These are phyloP conservation scores for Allygus modestus DNA, from an alignment of 2,888 invertebrate genomes.

Conservation along the genomic window DNA sequence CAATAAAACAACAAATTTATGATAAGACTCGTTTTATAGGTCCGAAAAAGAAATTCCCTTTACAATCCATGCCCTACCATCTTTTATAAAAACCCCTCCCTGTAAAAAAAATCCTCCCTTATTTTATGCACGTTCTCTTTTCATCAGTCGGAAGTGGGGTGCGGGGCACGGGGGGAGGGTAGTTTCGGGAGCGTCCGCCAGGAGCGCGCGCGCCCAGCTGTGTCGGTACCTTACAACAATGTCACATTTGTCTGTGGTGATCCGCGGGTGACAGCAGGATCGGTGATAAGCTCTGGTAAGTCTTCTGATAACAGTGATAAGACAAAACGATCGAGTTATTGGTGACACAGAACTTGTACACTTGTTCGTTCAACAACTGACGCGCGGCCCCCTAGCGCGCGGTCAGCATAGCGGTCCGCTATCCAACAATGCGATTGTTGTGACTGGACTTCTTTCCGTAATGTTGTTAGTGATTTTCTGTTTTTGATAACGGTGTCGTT, in stretches of 20 bases:
- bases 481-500: background rate
- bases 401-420: background rate
- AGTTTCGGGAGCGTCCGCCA: conserved; percentile 16
- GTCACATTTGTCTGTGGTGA: conserved; percentile 57
- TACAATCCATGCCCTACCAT: conserved; percentile 61
- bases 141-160: conserved; percentile 64
- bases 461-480: background rate
- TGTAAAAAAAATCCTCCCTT: conserved; percentile 65
- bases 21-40: conserved; percentile 46
- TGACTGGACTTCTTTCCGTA: background rate
- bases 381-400: background rate
- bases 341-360: background rate
- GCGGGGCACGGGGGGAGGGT: conserved; percentile 54
- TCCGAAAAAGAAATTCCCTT: conserved; percentile 50
- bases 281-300: conserved; percentile 59
- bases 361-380: background rate
- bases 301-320: conserved; percentile 42
- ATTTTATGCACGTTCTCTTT: conserved; percentile 65
- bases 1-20: conserved; percentile 53
- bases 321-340: background rate
- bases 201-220: conserved; percentile 28
- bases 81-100: conserved; percentile 60
- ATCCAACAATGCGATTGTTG: conserved; percentile 12
- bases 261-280: conserved; percentile 55
- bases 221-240: conserved; percentile 48